A percentile compares a stretch with the other conserved stretches of the same genome.
phyloP scores from a whole-genome alignment of 2,888 invertebrate species.

The Drosophila macrospina region DNA sequence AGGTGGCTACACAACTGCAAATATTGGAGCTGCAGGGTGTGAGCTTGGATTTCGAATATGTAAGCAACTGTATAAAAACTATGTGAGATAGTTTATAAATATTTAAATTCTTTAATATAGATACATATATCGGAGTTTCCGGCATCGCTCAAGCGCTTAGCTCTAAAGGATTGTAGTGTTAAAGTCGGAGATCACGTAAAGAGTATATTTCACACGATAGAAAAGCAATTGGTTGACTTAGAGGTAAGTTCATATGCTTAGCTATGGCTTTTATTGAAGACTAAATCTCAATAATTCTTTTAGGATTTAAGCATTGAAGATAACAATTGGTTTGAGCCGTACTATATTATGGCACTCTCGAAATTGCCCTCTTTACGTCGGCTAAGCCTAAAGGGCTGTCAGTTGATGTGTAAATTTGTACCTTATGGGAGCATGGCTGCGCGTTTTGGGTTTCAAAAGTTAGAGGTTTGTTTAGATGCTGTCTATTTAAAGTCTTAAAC shows the following conservation, averaged over 20 bases:
- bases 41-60: conserved; percentile 83
- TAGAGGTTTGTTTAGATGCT: conserved; percentile 71
- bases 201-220: conserved; percentile 84
- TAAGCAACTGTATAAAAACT: conserved; percentile 40
- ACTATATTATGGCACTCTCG: conserved; percentile 90
- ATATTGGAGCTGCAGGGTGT: conserved; percentile 82
- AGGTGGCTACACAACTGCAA: conserved; percentile 73
- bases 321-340: conserved; percentile 91
- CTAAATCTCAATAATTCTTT: conserved; percentile 42
- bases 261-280: neutral
- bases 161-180: conserved; percentile 84
- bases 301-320: conserved; percentile 90
- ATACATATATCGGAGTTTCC: conserved; percentile 89
- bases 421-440: conserved; percentile 92
- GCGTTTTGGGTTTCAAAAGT: conserved; percentile 88
- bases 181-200: conserved; percentile 74
- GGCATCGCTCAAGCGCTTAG: conserved; percentile 87
- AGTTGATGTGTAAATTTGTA: conserved; percentile 89
- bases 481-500: neutral
- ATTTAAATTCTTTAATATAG: conserved; percentile 83
- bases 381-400: conserved; percentile 89
- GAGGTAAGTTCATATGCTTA: conserved; percentile 61
- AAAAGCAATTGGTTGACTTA: conserved; percentile 77
- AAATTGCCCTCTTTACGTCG: conserved; percentile 88
- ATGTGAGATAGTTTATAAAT: neutral